Conservation (phyloP, 2,888 invertebrate species). For the Eupithecia dodoneata region DNA sequence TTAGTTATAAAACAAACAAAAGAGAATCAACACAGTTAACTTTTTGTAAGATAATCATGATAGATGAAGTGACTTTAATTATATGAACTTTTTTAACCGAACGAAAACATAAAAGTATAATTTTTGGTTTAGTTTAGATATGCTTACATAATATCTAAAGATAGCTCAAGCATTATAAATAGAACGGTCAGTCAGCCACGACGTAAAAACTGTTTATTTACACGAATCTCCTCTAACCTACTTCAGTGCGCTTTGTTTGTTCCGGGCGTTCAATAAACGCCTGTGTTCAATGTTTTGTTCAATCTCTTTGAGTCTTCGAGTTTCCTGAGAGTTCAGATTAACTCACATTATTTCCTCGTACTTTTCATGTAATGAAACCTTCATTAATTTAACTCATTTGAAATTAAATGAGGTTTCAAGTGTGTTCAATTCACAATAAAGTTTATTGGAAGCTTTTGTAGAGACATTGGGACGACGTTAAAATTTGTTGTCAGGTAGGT, state of each 20-base stretch:
- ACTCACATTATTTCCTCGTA: neutral
- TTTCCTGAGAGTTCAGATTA: neutral
- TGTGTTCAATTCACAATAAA: slow-evolving; percentile 3
- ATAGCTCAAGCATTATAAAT: slow-evolving; percentile 8
- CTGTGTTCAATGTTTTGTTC: neutral
- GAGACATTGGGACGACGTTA: neutral
- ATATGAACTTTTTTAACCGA: neutral
- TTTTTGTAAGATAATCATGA: neutral
- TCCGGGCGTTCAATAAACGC: slow-evolving; percentile 2
- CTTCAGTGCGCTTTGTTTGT: slow-evolving; percentile 14
- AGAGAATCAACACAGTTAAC: neutral
- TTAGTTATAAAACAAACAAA: neutral
- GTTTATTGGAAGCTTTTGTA: neutral
- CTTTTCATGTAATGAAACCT: neutral
- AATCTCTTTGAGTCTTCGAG: slow-evolving; percentile 1
- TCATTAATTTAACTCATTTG: neutral
- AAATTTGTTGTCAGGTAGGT: neutral
- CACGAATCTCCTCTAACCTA: slow-evolving; percentile 20
- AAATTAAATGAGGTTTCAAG: neutral
- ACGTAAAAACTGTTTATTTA: slow-evolving; percentile 13
- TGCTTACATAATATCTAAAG: neutral
- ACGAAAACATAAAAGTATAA: neutral
- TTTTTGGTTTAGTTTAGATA: neutral
- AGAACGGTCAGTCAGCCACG: neutral
- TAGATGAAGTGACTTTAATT: neutral